These are phyloP conservation scores for Gymnosoma rotundatum DNA, from an alignment of 2,888 invertebrate species.

Conservation along the genomic window DNA sequence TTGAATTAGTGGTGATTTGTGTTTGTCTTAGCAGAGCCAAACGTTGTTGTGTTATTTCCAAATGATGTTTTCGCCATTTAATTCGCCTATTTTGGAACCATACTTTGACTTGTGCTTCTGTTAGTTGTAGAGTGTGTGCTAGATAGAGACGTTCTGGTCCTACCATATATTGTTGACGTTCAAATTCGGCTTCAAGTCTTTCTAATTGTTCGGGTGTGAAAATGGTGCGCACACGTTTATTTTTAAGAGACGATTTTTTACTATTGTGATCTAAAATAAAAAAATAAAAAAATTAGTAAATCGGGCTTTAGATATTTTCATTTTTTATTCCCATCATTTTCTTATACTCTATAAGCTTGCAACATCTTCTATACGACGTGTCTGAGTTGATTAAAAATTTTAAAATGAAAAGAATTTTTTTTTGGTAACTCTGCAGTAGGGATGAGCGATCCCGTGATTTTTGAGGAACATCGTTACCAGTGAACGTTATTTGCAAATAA, in stretches of 20 bases:
- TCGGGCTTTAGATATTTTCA: too few species aligned
- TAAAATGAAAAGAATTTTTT: too few species aligned
- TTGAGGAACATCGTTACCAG: too few species aligned
- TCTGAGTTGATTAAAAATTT: too few species aligned
- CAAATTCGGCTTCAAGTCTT: slow-evolving; percentile 96
- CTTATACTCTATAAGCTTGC: too few species aligned
- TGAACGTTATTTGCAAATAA: too few species aligned
- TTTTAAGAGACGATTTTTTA: slow-evolving; percentile 83
- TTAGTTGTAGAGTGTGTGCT: slow-evolving; percentile 84
- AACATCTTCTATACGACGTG: too few species aligned
- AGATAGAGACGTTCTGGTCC: slow-evolving; percentile 96
- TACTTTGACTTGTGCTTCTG: slow-evolving; percentile 89
- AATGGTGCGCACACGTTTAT: slow-evolving; percentile 96
- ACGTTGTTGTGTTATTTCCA: slow-evolving; percentile 95
- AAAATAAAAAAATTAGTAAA: too few species aligned
- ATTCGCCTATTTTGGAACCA: slow-evolving; percentile 97
- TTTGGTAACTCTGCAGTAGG: too few species aligned
- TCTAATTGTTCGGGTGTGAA: slow-evolving; percentile 98
- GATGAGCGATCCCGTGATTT: too few species aligned
- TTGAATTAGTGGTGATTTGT: slow-evolving; percentile 72
- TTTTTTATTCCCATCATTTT: too few species aligned
- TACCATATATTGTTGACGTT: slow-evolving; percentile 98
- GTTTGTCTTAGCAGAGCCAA: slow-evolving; percentile 84
- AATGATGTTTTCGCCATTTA: slow-evolving; percentile 95
- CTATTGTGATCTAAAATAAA: slow-evolving; percentile 78